Conservation (phyloP, 2,797 vertebrate species). For the Heterohyrax brucei region DNA sequence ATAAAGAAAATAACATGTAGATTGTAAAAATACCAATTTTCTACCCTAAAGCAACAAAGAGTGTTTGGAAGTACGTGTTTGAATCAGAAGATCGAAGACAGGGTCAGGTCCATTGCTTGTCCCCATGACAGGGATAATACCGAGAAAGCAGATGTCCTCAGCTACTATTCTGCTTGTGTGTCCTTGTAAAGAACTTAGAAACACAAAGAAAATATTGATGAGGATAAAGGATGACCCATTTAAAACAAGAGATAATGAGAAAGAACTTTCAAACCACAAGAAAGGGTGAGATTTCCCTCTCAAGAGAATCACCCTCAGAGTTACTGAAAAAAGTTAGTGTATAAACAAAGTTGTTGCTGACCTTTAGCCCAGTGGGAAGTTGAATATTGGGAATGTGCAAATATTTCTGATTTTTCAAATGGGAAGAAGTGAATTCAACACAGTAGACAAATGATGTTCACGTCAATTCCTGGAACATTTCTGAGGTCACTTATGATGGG, state of each 20-base stretch:
- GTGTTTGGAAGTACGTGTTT: neutral
- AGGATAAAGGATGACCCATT: neutral
- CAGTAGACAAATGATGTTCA: neutral
- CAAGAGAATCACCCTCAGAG: neutral
- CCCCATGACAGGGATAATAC: neutral
- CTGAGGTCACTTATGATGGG: neutral
- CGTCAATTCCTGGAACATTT: neutral
- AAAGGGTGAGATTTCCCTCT: neutral
- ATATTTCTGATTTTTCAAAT: constrained; percentile 23
- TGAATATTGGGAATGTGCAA: neutral
- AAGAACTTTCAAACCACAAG: neutral
- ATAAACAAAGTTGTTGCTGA: neutral
- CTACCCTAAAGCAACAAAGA: neutral
- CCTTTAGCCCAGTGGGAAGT: neutral
- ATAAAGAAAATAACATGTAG: neutral
- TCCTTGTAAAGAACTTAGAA: neutral
- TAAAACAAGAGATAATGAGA: neutral
- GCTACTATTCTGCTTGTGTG: neutral
- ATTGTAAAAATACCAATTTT: neutral
- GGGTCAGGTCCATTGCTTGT: neutral
- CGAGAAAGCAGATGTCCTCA: neutral
- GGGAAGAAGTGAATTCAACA: constrained; percentile 12
- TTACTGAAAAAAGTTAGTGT: neutral
- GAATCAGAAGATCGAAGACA: neutral
- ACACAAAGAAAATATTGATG: neutral